A percentile compares a stretch with the other conserved stretches of the same genome.
These are phyloP conservation scores for Rhabdomys dilectus DNA, from an alignment of 2,113 vertebrate species.

Conservation along the genomic window DNA sequence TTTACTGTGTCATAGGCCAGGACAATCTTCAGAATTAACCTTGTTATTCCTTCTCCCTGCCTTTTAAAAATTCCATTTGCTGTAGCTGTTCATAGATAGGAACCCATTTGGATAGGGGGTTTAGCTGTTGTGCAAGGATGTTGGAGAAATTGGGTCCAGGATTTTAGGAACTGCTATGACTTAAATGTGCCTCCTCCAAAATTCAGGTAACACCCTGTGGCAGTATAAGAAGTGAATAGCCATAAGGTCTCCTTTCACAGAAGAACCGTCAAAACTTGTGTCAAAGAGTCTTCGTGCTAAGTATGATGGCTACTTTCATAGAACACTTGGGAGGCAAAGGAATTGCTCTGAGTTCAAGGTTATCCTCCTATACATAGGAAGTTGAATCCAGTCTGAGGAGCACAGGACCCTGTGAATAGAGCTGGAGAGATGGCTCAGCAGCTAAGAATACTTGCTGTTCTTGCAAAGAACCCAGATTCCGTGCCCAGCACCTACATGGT, in stretches of 20 bases:
- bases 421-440: neutral
- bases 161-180: neutral
- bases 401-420: neutral
- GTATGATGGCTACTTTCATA: neutral
- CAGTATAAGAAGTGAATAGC: neutral
- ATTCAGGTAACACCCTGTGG: neutral
- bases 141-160: neutral
- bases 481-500: neutral
- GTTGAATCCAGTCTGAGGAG: neutral
- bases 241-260: too few species aligned
- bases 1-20: conserved; percentile 21
- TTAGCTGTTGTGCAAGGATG: neutral
- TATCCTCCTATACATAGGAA: neutral
- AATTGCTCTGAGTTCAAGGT: neutral
- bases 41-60: neutral
- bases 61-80: neutral
- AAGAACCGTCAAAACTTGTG: neutral
- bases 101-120: neutral
- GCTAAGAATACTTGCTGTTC: neutral
- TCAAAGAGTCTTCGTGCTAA: neutral
- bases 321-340: neutral
- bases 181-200: neutral
- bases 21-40: conserved; percentile 1
- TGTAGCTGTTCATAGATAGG: neutral
- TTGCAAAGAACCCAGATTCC: neutral